These are phyloP conservation scores for Virgularia gustaviana DNA, from an alignment of 92 coral and sea anemone genomes.

Conservation along the genomic window DNA sequence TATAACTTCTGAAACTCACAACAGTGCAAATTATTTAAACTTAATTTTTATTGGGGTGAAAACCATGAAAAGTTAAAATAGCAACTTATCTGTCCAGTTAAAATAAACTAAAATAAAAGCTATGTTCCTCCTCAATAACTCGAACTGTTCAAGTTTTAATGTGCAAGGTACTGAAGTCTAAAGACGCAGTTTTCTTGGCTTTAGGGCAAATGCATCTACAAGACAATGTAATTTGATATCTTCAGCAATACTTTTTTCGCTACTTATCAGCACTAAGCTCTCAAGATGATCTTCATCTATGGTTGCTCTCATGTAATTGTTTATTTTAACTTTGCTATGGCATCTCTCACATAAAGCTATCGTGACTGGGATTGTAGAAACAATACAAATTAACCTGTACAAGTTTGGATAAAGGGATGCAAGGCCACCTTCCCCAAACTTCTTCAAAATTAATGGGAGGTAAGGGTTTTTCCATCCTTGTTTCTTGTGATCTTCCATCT, in stretches of 20 bases:
- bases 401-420: conserved; percentile 8
- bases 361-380: conserved; percentile 1
- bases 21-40: too few species aligned
- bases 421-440: conserved; percentile 8
- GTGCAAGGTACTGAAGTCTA: too few species aligned
- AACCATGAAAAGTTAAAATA: too few species aligned
- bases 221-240: conserved; percentile 12
- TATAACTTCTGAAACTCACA: too few species aligned
- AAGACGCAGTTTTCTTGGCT: conserved; percentile 8
- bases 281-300: conserved; percentile 14
- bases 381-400: conserved; percentile 1
- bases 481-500: conserved; percentile 6
- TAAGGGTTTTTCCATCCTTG: conserved; percentile 22
- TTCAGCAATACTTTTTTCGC: conserved; percentile 13
- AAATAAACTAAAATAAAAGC: too few species aligned
- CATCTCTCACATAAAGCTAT: conserved; percentile 16
- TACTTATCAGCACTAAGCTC: conserved; percentile 14
- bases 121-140: too few species aligned
- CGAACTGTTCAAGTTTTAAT: too few species aligned
- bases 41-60: too few species aligned
- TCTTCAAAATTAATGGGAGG: conserved; percentile 13
- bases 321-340: conserved; percentile 22
- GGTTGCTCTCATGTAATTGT: conserved; percentile 22
- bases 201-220: conserved; percentile 1
- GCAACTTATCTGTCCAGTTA: too few species aligned